These are phyloP conservation scores for Cisticola juncidis DNA, from an alignment of 2,113 vertebrate genomes.

Conservation along the genomic window DNA sequence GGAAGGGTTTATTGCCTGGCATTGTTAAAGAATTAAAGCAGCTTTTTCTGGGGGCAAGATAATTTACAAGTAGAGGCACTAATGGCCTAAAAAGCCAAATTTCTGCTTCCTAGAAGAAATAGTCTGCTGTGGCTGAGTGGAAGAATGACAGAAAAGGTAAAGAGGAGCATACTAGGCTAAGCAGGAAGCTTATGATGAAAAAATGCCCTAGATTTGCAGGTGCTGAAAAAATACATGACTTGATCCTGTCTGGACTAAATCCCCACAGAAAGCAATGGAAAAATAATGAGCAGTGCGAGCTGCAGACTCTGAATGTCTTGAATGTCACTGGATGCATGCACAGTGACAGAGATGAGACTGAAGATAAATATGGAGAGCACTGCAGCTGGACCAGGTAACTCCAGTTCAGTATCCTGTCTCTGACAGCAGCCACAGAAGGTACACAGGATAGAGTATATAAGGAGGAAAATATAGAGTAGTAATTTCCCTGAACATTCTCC, in stretches of 20 bases:
- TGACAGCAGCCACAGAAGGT: neutral
- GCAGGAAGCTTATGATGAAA: neutral
- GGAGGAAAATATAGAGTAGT: neutral
- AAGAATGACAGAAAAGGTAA: conserved; percentile 13
- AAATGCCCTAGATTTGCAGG: neutral
- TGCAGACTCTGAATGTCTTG: neutral
- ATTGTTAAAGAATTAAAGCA: neutral
- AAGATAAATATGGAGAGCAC: neutral
- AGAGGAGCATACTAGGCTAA: neutral
- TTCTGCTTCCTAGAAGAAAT: neutral
- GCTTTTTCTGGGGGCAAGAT: neutral
- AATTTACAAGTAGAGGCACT: conserved; percentile 20
- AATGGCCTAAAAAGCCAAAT: neutral
- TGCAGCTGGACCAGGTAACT: neutral
- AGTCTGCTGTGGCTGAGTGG: neutral
- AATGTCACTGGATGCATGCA: neutral
- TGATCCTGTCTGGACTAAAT: neutral
- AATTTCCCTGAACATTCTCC: neutral
- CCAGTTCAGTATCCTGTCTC: neutral
- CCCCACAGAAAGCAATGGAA: neutral
- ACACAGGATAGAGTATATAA: neutral
- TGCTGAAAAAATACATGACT: neutral
- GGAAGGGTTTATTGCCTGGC: neutral
- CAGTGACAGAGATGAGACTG: neutral
- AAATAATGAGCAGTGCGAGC: neutral